Evolutionary conservation across 2,888 invertebrate genomes (phyloP).

Genomic region (Pseudococcus longispinus): DNA sequence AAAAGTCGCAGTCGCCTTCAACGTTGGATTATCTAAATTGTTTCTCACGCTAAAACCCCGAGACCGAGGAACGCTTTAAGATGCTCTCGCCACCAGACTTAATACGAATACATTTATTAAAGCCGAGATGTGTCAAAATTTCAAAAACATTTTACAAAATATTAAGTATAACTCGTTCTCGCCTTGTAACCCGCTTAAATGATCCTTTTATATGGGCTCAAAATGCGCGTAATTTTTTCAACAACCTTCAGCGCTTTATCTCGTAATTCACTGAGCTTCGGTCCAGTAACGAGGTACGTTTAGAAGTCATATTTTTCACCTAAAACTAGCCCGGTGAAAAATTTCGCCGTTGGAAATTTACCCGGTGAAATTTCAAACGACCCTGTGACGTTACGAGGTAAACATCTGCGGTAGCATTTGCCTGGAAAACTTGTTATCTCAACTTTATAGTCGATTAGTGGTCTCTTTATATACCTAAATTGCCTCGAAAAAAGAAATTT

Average conservation of each 20-base stretch:
- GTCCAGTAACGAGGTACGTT: background rate
- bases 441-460: background rate
- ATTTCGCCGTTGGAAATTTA: background rate
- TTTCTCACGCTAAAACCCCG: background rate
- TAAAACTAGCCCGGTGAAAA: background rate
- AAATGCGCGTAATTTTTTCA: slow-evolving; percentile 27
- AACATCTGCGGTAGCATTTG: background rate
- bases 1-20: slow-evolving; percentile 13
- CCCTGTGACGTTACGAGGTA: background rate
- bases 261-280: background rate
- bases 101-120: slow-evolving; percentile 30
- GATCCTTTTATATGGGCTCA: background rate
- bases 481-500: background rate
- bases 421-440: background rate
- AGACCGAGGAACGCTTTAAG: background rate
- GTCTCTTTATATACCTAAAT: background rate
- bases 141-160: slow-evolving; percentile 24
- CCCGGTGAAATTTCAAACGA: background rate
- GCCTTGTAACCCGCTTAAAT: background rate
- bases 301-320: background rate
- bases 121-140: slow-evolving; percentile 28
- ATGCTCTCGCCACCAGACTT: background rate
- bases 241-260: background rate
- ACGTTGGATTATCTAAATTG: slow-evolving; percentile 22
- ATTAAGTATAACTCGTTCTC: slow-evolving; percentile 10